These are phyloP conservation scores for Corvus cornix DNA, from an alignment of 2,113 vertebrate genomes.

Conservation along the genomic window DNA sequence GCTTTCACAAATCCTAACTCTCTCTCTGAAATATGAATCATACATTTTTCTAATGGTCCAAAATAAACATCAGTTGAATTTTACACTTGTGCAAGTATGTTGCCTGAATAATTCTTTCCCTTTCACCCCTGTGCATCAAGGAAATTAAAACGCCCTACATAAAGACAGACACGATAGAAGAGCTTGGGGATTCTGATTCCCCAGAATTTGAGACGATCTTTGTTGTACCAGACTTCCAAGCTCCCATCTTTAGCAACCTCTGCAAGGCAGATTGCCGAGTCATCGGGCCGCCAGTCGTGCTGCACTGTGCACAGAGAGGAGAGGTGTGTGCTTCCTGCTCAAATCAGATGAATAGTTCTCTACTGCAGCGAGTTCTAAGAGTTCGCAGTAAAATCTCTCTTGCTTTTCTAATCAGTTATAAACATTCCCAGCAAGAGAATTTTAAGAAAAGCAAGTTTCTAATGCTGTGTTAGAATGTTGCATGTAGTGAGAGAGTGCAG, in stretches of 20 bases:
- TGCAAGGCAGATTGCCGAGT: slow-evolving; percentile 88
- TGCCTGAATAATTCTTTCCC: slow-evolving; percentile 18
- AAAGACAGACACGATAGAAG: slow-evolving; percentile 80
- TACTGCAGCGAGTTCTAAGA: not conserved
- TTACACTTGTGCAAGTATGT: not conserved
- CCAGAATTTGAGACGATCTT: slow-evolving; percentile 89
- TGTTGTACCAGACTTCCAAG: slow-evolving; percentile 85
- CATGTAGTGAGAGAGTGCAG: not conserved
- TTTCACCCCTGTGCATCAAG: slow-evolving; percentile 66
- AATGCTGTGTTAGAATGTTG: not conserved
- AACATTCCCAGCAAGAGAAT: not conserved
- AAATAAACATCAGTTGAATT: not conserved
- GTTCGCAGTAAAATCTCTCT: not conserved
- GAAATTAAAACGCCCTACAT: slow-evolving; percentile 86
- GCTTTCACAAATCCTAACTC: not conserved
- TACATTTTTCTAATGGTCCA: not conserved
- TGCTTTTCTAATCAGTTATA: not conserved
- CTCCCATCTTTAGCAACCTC: slow-evolving; percentile 81
- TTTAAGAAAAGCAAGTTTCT: not conserved
- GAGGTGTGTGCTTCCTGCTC: slow-evolving; percentile 75
- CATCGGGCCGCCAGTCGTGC: slow-evolving; percentile 88
- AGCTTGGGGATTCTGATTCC: slow-evolving; percentile 83
- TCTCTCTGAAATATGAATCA: not conserved
- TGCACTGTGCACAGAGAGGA: slow-evolving; percentile 84
- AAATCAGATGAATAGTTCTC: not conserved